A percentile compares a stretch with the other conserved stretches of the same genome.
These are phyloP conservation scores for Limnodromus scolopaceus DNA, from an alignment of 2,797 vertebrate genomes.

Conservation along the genomic window DNA sequence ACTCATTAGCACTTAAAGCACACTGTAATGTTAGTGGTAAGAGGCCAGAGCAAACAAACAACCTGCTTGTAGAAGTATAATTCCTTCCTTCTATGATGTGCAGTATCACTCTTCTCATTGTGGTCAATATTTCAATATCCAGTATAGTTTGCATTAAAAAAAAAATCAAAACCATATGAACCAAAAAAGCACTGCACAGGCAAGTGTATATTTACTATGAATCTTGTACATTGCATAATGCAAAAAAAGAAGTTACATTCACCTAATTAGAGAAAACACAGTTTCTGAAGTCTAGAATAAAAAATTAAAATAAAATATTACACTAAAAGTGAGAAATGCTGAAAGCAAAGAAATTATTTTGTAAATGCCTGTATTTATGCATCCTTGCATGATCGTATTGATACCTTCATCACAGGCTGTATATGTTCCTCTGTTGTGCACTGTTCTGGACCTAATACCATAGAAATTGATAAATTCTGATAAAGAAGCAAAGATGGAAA, in stretches of 20 bases:
- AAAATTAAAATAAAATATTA: not conserved
- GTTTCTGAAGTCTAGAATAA: not conserved
- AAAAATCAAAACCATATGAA: not conserved
- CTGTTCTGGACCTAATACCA: not conserved
- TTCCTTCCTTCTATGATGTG: not conserved
- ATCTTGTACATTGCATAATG: not conserved
- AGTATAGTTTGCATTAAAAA: not conserved
- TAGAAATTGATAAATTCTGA: slow-evolving; percentile 25
- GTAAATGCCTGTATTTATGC: not conserved
- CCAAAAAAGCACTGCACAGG: not conserved
- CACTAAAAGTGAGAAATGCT: not conserved
- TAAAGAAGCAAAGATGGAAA: not conserved
- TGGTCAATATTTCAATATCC: not conserved
- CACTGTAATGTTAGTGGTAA: not conserved
- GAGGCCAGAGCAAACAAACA: not conserved
- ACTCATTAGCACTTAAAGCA: not conserved
- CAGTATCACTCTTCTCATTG: not conserved
- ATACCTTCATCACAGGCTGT: not conserved
- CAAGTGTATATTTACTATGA: not conserved
- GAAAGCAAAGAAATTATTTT: not conserved
- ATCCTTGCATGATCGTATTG: accelerated
- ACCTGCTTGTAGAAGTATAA: not conserved
- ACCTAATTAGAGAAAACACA: not conserved
- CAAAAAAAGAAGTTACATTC: not conserved
- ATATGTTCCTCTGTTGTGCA: not conserved